Percentiles rank a stretch among this genome's conserved stretches.
These are phyloP conservation scores for Bothrops jararaca DNA, from an alignment of 2,113 vertebrate species.

Conservation along the genomic window DNA sequence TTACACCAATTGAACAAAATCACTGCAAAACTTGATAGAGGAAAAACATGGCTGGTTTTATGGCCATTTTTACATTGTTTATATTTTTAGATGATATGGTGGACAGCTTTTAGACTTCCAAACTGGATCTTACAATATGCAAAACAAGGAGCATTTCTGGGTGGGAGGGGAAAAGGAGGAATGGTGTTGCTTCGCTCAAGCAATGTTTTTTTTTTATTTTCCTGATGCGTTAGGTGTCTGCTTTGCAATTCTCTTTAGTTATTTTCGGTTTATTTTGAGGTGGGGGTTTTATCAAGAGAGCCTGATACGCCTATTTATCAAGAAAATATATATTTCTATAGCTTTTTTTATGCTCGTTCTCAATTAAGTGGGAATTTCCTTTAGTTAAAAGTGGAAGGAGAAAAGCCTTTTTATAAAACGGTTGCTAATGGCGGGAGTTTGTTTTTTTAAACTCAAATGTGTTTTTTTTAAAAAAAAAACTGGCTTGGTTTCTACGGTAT, in stretches of 20 bases:
- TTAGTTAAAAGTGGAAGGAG: not conserved
- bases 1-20: not conserved
- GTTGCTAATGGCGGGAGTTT: not conserved
- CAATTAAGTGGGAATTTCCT: not conserved
- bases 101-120: not conserved
- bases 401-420: not conserved
- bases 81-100: not conserved
- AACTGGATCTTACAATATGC: not conserved
- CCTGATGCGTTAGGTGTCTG: not conserved
- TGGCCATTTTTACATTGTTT: not conserved
- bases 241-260: not conserved
- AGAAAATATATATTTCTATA: not conserved
- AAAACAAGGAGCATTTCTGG: too few species aligned
- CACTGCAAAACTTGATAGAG: not conserved
- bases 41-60: not conserved
- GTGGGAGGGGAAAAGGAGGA: rapidly evolving
- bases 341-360: not conserved
- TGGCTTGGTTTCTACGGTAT: not conserved
- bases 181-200: rapidly evolving
- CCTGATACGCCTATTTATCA: not conserved
- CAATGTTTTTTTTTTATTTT: not conserved
- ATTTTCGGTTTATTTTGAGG: not conserved
- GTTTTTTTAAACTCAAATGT: not conserved
- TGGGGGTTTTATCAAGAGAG: not conserved
- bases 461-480: not conserved